Conservation (phyloP, 2,888 invertebrate genomes). For the Cosmia pyralina region DNA sequence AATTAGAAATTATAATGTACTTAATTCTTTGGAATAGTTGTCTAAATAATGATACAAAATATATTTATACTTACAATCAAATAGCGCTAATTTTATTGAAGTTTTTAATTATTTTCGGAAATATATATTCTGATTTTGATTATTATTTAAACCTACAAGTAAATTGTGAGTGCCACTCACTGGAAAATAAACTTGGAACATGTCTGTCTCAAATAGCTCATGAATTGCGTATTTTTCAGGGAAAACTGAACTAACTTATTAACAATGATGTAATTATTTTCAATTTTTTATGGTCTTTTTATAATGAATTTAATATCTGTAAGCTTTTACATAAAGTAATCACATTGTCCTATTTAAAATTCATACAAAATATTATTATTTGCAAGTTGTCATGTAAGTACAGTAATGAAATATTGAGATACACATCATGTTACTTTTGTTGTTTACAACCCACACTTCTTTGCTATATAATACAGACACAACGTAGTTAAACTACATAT, state of each 20-base stretch:
- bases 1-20: constrained; percentile 61
- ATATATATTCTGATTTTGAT: constrained; percentile 14
- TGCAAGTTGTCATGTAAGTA: constrained; percentile 24
- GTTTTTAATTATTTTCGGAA: constrained; percentile 22
- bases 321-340: constrained; percentile 3
- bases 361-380: constrained; percentile 5
- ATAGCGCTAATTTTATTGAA: constrained; percentile 42
- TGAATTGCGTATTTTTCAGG: constrained; percentile 12
- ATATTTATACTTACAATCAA: constrained; percentile 50
- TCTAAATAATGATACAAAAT: constrained; percentile 55
- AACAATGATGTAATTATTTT: neutral
- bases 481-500: constrained; percentile 79
- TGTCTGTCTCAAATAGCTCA: neutral
- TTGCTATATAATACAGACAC: constrained; percentile 72
- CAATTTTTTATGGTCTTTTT: neutral
- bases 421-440: constrained; percentile 45
- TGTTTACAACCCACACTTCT: constrained; percentile 66
- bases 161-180: constrained; percentile 34
- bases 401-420: constrained; percentile 30
- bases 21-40: constrained; percentile 73
- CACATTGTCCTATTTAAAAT: constrained; percentile 6
- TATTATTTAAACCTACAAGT: neutral
- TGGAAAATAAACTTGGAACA: constrained; percentile 14
- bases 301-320: neutral
- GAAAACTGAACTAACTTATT: neutral